Evolutionary conservation across 2,113 vertebrate species (phyloP).

Genomic region (Ptychochromis oligacanthus): DNA sequence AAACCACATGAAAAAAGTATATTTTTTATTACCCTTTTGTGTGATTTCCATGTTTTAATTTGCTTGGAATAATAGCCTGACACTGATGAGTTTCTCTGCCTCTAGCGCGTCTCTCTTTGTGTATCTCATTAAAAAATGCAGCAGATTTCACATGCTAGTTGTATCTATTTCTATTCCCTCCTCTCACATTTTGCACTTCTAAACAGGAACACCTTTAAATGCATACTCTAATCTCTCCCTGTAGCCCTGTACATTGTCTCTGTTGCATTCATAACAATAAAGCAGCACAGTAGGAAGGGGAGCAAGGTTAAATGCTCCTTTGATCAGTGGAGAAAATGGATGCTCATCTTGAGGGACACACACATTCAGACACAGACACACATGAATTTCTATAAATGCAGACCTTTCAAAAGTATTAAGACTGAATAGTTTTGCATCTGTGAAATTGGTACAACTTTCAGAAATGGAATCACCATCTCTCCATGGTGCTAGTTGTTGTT

Average conservation of each 20-base stretch:
- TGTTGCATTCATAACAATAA: not conserved
- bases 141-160: not conserved
- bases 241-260: not conserved
- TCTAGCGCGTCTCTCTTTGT: not conserved
- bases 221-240: not conserved
- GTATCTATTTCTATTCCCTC: not conserved
- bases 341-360: not conserved
- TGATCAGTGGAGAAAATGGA: not conserved
- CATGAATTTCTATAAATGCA: not conserved
- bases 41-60: not conserved
- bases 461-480: not conserved
- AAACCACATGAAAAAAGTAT: not conserved
- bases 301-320: not conserved
- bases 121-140: not conserved
- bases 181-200: not conserved
- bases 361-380: accelerated
- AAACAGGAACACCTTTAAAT: not conserved
- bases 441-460: not conserved
- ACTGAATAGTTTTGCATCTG: not conserved
- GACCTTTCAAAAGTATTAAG: not conserved
- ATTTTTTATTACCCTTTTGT: not conserved
- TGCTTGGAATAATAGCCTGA: not conserved
- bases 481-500: not conserved
- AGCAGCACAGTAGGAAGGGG: not conserved
- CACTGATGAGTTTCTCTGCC: not conserved